These are phyloP conservation scores for Aleiodes sp. DNA, from an alignment of 1,140 invertebrate species.

Conservation along the genomic window DNA sequence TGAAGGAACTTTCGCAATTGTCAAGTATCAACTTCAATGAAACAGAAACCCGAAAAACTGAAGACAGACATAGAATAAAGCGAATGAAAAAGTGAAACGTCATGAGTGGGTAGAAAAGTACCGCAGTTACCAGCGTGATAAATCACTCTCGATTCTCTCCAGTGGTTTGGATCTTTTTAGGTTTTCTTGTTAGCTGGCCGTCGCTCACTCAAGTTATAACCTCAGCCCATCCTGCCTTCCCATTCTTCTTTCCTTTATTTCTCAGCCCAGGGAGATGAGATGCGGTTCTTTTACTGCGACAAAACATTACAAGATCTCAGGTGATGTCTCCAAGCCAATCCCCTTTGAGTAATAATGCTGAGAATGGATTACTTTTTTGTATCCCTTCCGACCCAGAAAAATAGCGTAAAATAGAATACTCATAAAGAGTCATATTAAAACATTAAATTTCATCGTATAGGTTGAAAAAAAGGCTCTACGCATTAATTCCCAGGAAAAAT, in stretches of 20 bases:
- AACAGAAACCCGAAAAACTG: not conserved
- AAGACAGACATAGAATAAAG: constrained; percentile 30
- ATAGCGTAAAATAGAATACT: not conserved
- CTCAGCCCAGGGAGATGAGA: constrained; percentile 25
- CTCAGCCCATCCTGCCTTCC: too few relatives aligned
- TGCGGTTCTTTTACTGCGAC: constrained; percentile 27
- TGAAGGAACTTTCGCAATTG: too few relatives aligned
- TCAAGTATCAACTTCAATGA: constrained; percentile 31
- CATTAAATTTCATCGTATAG: not conserved
- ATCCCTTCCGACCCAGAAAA: not conserved
- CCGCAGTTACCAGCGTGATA: constrained; percentile 52
- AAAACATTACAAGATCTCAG: constrained; percentile 17
- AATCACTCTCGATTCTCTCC: constrained; percentile 58
- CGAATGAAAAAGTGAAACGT: constrained; percentile 31
- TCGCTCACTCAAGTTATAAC: constrained; percentile 46
- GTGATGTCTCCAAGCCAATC: constrained; percentile 10
- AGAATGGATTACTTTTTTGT: not conserved
- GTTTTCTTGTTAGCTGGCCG: constrained; percentile 59
- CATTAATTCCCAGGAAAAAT: too few relatives aligned
- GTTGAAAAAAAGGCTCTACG: too few relatives aligned
- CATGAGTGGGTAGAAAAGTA: constrained; percentile 18
- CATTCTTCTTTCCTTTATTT: constrained; percentile 8
- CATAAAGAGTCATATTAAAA: not conserved
- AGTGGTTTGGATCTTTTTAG: constrained; percentile 56
- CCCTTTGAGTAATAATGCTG: not conserved